These are phyloP conservation scores for Eufriesea mexicana DNA, from an alignment of 1,140 invertebrate species.

Conservation along the genomic window DNA sequence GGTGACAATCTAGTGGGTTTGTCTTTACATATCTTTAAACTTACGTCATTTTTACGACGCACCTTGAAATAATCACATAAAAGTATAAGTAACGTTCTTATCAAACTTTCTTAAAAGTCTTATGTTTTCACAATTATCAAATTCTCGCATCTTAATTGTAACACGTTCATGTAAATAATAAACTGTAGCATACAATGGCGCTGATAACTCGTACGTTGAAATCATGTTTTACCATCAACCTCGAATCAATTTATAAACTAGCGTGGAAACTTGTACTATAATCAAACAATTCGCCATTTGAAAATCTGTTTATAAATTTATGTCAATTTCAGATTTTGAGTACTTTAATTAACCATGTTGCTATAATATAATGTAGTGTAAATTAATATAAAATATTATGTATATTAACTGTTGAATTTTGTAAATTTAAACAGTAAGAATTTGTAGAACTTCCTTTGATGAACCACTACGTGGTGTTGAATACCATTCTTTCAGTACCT, in stretches of 20 bases:
- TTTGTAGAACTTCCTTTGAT: neutral
- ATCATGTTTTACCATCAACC: neutral
- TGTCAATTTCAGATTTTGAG: neutral
- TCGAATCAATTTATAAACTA: neutral
- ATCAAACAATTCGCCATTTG: neutral
- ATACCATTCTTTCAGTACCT: neutral
- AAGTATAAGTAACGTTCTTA: neutral
- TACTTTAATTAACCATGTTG: neutral
- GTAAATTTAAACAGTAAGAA: neutral
- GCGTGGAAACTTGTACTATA: neutral
- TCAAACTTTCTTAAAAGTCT: constrained; percentile 4
- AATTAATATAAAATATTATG: neutral
- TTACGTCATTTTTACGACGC: constrained; percentile 14
- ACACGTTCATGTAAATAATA: constrained; percentile 48
- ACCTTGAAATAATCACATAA: neutral
- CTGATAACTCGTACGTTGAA: constrained; percentile 16
- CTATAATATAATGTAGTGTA: neutral
- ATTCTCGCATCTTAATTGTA: constrained; percentile 38
- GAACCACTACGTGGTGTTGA: neutral
- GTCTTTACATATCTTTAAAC: constrained; percentile 1
- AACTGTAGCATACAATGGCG: constrained; percentile 40
- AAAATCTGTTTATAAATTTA: neutral
- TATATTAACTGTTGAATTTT: neutral
- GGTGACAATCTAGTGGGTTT: constrained; percentile 45
- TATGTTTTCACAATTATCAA: constrained; percentile 3